These are phyloP conservation scores for Struthio camelus DNA, from an alignment of 2,113 vertebrate genomes.

Conservation along the genomic window DNA sequence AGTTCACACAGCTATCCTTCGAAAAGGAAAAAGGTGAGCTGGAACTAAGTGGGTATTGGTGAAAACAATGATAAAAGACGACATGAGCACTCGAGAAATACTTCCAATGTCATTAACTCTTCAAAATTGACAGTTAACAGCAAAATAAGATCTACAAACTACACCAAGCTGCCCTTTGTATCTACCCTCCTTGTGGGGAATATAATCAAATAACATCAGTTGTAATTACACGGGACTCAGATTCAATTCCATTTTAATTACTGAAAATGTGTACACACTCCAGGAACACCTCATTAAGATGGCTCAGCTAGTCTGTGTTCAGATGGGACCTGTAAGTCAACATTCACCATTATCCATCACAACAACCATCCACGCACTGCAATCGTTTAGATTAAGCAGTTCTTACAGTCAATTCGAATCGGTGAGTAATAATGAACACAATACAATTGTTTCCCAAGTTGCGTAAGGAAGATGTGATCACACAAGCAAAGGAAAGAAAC, in stretches of 20 bases:
- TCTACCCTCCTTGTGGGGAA: conserved; percentile 15
- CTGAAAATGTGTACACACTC: conserved; percentile 73
- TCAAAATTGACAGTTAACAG: not conserved
- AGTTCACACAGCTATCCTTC: not conserved
- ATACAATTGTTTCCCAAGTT: not conserved
- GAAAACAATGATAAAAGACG: not conserved
- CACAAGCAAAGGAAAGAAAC: not conserved
- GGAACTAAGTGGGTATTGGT: not conserved
- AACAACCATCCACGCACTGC: conserved; percentile 47
- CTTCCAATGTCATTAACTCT: not conserved
- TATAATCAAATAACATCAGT: conserved; percentile 56
- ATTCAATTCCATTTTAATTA: conserved; percentile 77
- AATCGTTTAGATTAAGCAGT: conserved; percentile 60
- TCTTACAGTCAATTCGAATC: conserved; percentile 47
- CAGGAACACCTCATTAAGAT: conserved; percentile 70
- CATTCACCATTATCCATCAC: conserved; percentile 39
- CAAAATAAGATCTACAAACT: not conserved
- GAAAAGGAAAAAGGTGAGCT: not conserved
- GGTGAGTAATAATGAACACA: not conserved
- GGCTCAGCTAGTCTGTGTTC: conserved; percentile 63
- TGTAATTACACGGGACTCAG: conserved; percentile 67
- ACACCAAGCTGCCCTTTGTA: not conserved
- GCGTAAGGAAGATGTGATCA: not conserved
- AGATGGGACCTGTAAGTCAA: conserved; percentile 54
- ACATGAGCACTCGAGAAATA: not conserved